Conservation (phyloP, 2,113 vertebrate species). For the Charadrius vociferus region DNA sequence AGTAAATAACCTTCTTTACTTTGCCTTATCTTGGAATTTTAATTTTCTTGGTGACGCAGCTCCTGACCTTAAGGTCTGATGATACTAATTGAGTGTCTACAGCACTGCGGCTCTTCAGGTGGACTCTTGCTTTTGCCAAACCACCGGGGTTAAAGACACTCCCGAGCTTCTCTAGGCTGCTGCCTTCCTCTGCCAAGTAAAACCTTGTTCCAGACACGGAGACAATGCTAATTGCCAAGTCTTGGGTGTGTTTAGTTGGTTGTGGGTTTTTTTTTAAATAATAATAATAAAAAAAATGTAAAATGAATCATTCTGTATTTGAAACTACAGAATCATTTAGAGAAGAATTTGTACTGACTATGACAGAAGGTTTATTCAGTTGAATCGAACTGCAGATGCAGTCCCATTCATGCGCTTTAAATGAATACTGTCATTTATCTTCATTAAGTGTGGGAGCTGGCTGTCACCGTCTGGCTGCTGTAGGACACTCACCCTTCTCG, state of each 20-base stretch:
- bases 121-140: not conserved
- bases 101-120: not conserved
- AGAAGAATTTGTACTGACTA: not conserved
- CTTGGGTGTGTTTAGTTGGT: not conserved
- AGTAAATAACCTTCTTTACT: not conserved
- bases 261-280: not conserved
- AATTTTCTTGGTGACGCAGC: not conserved
- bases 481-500: not conserved
- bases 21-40: not conserved
- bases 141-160: not conserved
- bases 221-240: not conserved
- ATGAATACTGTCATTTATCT: not conserved
- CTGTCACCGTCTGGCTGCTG: not conserved
- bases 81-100: not conserved
- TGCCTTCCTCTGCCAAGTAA: not conserved
- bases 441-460: not conserved
- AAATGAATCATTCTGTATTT: not conserved
- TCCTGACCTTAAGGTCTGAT: not conserved
- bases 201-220: not conserved
- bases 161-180: too few species aligned
- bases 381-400: not conserved
- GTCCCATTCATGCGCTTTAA: too few species aligned
- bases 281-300: not conserved
- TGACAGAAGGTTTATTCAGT: not conserved
- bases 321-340: not conserved